phyloP scores from a whole-genome alignment of 2,113 vertebrate genomes.

The Verasper variegatus region DNA sequence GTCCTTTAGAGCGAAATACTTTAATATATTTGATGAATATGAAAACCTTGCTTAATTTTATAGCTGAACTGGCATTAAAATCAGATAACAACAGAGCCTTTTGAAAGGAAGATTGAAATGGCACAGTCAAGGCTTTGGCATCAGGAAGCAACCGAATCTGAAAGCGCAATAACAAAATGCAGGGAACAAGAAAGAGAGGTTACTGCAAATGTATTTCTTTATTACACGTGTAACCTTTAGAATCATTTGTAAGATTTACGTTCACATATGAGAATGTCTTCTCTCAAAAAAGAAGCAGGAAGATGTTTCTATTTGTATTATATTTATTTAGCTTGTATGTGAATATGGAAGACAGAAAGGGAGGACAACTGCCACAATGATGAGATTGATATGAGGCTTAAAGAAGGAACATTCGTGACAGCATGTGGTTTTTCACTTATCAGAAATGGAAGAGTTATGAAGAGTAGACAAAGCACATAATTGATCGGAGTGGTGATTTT shows the following conservation, averaged over 20 bases:
- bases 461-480: neutral
- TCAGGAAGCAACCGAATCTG: neutral
- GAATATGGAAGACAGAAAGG: neutral
- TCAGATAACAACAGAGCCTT: no score
- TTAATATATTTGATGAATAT: no score
- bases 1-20: neutral
- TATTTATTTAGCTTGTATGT: neutral
- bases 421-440: neutral
- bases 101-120: no score
- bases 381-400: neutral
- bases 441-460: slow-evolving; percentile 14
- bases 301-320: neutral
- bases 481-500: neutral
- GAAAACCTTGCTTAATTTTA: no score
- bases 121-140: neutral
- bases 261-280: neutral
- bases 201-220: neutral
- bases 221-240: neutral
- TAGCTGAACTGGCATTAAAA: no score
- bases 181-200: neutral
- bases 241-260: no score
- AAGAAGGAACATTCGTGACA: neutral
- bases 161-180: neutral
- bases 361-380: neutral
- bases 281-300: neutral